Conservation (phyloP, 1,140 invertebrate genomes). For the Drosophila jambulina region DNA sequence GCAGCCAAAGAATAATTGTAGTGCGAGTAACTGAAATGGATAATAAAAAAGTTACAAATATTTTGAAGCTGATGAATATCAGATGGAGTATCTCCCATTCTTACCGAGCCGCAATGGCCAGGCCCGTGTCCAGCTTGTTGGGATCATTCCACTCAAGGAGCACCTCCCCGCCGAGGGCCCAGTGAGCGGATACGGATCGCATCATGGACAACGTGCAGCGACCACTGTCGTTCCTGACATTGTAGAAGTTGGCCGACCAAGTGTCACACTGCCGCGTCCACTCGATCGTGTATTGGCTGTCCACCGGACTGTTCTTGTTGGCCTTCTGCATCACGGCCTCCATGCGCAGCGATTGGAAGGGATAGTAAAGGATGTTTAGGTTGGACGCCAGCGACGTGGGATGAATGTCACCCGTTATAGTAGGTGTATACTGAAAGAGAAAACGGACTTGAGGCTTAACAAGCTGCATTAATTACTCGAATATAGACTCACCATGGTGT, state of each 20-base stretch:
- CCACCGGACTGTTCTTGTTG: slow-evolving; percentile 37
- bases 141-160: slow-evolving; percentile 75
- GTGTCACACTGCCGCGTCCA: slow-evolving; percentile 68
- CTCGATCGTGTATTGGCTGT: slow-evolving; percentile 72
- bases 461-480: background rate
- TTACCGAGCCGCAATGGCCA: slow-evolving; percentile 73
- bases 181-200: slow-evolving; percentile 64
- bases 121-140: slow-evolving; percentile 48
- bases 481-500: slow-evolving; percentile 67
- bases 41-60: background rate
- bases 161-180: slow-evolving; percentile 73
- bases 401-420: slow-evolving; percentile 78
- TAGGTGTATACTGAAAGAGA: slow-evolving; percentile 68
- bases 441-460: too few relatives aligned
- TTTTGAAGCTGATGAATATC: too few relatives aligned
- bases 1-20: slow-evolving; percentile 68
- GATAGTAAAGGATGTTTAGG: slow-evolving; percentile 75
- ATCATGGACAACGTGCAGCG: slow-evolving; percentile 75
- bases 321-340: slow-evolving; percentile 71
- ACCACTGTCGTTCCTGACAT: slow-evolving; percentile 67
- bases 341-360: slow-evolving; percentile 66
- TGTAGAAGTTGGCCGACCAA: slow-evolving; percentile 73
- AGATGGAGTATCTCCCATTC: background rate
- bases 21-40: slow-evolving; percentile 55
- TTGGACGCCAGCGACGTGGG: slow-evolving; percentile 76